These are phyloP conservation scores for Epinephelus moara DNA, from an alignment of 2,113 vertebrate species.

Conservation along the genomic window DNA sequence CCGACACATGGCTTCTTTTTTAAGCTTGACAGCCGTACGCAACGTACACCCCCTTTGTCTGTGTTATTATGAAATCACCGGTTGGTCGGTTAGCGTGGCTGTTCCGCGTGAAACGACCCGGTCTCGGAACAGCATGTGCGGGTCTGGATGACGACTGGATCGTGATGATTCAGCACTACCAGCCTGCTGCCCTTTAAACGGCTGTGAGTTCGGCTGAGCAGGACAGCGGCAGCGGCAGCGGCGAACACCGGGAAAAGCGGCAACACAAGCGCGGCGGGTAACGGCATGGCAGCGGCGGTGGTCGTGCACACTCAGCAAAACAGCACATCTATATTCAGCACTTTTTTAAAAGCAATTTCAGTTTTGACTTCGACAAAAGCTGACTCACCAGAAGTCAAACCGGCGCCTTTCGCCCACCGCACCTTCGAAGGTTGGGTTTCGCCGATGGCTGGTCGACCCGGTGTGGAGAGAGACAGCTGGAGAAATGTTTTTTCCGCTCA, in stretches of 20 bases:
- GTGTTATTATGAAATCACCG: constrained; percentile 52
- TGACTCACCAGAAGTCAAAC: constrained; percentile 80
- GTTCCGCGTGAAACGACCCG: constrained; percentile 34
- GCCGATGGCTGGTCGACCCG: constrained; percentile 50
- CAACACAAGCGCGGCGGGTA: constrained; percentile 25
- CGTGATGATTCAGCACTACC: constrained; percentile 85
- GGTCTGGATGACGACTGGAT: constrained; percentile 33
- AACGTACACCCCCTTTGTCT: constrained; percentile 70
- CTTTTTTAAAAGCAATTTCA: constrained; percentile 40
- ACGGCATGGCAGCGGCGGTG: constrained; percentile 32
- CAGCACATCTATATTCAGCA: constrained; percentile 72
- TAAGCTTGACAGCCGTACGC: constrained; percentile 57
- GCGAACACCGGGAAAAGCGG: constrained; percentile 45
- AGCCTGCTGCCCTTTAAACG: constrained; percentile 70
- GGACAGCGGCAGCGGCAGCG: constrained; percentile 35
- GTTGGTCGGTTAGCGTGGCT: constrained; percentile 28
- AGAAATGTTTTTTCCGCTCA: constrained; percentile 74
- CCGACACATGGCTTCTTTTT: constrained; percentile 75
- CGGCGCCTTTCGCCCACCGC: constrained; percentile 57
- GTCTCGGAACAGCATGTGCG: constrained; percentile 38
- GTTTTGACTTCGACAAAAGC: constrained; percentile 28
- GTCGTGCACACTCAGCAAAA: constrained; percentile 85
- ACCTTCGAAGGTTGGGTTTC: constrained; percentile 29
- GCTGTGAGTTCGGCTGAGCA: constrained; percentile 24
- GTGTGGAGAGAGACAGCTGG: constrained; percentile 61